Base-by-base conservation (phyloP, 92 coral and sea anemone genomes). In the Chrysogorgia sp. region DNA sequence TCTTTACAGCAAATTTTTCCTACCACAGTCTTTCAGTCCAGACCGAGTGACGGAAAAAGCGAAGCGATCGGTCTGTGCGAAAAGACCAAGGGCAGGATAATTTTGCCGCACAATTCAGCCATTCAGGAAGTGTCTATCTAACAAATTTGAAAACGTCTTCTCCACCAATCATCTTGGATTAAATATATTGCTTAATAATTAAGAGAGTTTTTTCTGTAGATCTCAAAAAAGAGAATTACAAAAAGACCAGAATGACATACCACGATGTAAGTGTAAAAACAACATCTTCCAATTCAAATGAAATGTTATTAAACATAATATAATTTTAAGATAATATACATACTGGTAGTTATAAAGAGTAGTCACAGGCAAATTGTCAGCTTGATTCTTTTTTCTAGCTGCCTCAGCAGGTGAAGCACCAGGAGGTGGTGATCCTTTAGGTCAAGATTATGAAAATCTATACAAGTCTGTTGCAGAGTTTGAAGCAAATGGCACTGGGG, bases 381-480 rank as follows among this genome's bases (percentile, higher is more conserved):
- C 12, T 37, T 37, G 43, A 12, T 37, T 5, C 6, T 12, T 12
- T 4, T 37, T 37, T 37, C 43, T 20, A 52, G 63, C 63, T 2
- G 13, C 63, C 1, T 14, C 63, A 14, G 13, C 31, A 13, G 32
- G 31, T 15, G 63, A 57, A 23, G 63, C 2, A 57, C 63, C 32
- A 2, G 34, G 34, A 3, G 63, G 63, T 23, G 59, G 17, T 43
- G 17, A 9, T 8, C n/a, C n/a, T 37, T 74, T 63, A 60, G 81
- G 82, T 17, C 90, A 89, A 32, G 75, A 86, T 20, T 40, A 83
- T 40, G 87, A 86, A 0, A 89, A 89, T 33, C 89, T 75, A 40
- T 91, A 89, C 82, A 86, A 86, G n/a, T 64, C 97, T 15, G 74
- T 89, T 48, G 94, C 98, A 0, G 72, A 67, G 43, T 94, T 92